Evolutionary conservation across 2,888 invertebrate species (phyloP).

Genomic region (Eulithis testata): DNA sequence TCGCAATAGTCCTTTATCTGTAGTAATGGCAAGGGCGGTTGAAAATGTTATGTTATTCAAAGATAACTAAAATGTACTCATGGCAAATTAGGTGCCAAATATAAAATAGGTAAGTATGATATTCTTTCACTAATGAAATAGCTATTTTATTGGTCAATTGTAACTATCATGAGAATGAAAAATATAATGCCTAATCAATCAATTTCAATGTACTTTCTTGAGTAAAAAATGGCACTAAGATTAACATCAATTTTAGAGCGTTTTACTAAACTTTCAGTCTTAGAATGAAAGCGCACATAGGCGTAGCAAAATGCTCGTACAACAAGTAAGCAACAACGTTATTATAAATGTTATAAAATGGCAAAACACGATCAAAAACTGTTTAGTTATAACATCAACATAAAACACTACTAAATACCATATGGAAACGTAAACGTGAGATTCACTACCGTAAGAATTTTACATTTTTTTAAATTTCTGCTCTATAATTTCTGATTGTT

Average conservation of each 20-base stretch:
- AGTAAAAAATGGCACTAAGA: slow-evolving; percentile 2
- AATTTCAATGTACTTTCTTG: background rate
- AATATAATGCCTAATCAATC: background rate
- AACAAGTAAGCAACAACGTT: slow-evolving; percentile 19
- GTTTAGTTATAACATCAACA: slow-evolving; percentile 15
- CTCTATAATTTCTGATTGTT: background rate
- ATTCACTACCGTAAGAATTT: slow-evolving; percentile 1
- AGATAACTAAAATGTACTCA: no score
- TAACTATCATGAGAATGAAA: background rate
- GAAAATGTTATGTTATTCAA: no score
- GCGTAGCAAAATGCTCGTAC: slow-evolving; percentile 24
- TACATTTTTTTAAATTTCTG: background rate
- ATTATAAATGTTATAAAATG: slow-evolving; percentile 27
- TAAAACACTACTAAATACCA: slow-evolving; percentile 9
- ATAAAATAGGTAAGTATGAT: no score
- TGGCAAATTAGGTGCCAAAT: no score
- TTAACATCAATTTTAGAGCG: slow-evolving; percentile 17
- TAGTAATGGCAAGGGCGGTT: no score
- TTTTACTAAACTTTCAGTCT: slow-evolving; percentile 48
- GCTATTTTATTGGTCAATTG: background rate
- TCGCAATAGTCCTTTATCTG: no score
- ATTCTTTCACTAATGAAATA: no score
- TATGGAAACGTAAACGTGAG: slow-evolving; percentile 6
- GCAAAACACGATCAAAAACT: slow-evolving; percentile 34
- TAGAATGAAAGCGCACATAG: slow-evolving; percentile 41